phyloP scores from a whole-genome alignment of 2,113 vertebrate genomes.

The Neolamprologus variostigma region DNA sequence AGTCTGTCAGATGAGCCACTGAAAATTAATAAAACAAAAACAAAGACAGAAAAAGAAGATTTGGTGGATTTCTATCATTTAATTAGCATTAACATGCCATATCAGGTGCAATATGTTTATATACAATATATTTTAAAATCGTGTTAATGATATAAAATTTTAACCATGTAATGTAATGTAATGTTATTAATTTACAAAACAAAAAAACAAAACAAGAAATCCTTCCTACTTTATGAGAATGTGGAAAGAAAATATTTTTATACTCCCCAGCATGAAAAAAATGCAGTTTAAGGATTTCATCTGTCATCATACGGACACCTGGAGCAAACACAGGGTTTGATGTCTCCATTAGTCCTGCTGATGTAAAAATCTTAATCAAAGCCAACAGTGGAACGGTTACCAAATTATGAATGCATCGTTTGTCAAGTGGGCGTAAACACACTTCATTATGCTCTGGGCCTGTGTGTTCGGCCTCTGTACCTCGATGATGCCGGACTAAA shows the following conservation, averaged over 20 bases:
- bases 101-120: background rate
- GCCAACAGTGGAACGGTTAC: constrained; percentile 5
- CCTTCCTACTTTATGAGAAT: background rate
- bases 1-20: background rate
- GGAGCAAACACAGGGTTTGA: constrained; percentile 15
- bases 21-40: background rate
- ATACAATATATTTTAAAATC: background rate
- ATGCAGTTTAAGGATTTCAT: background rate
- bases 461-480: constrained; percentile 23
- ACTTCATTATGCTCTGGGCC: constrained; percentile 12
- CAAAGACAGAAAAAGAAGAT: background rate
- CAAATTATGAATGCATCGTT: constrained; percentile 40
- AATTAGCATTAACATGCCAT: background rate
- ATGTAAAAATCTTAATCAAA: constrained; percentile 51
- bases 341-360: background rate
- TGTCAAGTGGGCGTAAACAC: constrained; percentile 37
- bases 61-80: background rate
- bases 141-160: background rate
- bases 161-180: background rate
- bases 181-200: background rate
- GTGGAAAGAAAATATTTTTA: background rate
- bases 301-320: constrained; percentile 21
- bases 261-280: background rate
- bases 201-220: background rate
- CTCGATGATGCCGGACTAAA: background rate